Base-by-base conservation (phyloP, 2,113 vertebrate species). In the Poeciliopsis retropinna region DNA sequence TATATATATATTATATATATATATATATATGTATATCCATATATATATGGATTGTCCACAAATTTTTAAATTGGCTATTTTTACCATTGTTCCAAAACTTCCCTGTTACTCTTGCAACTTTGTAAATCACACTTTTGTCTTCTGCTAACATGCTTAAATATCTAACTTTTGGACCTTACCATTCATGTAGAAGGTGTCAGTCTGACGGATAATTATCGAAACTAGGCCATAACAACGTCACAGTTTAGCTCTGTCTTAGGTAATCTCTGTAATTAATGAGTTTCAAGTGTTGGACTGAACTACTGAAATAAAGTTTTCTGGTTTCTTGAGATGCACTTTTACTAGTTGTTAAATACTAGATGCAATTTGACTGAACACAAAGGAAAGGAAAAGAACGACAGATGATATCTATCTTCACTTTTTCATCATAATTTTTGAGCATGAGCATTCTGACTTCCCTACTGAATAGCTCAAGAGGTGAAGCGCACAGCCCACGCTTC, bases 401-500 rank as follows among this genome's bases (percentile, higher is more conserved):
- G 39, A 54, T 70, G 78, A 75, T 78, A 84, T 80, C 15, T 84
- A 69, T 84, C 64, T 70, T 71, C 76, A 83, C 86, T 84, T 72
- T 67, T 60, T 80, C 78, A 72, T 69, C 67, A 74, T 30, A 72
- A 31, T 47, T 69, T 80, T 63, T 68, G 41, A 54, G 78, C 30
- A 25, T 57, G 51, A 76, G 60, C 60, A 12, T 5, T 51, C 65
- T 88, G 81, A 80, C 85, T 88, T 91, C 83, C 74, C 80, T 79
- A 78, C 84, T 87, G 84, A 90, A 87, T 71, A 84, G 39, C 79
- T 79, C 27, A 9, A 77, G 78, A 79, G 76, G 78, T 89, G 76
- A 89, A 80, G 64, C 44, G 34, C 60, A 77, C 73, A 78, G 22
- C 83, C 82, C 80, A 88, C 73, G 68, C 85, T 73, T 5, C 47